Percentiles rank a stretch among this genome's conserved stretches.
phyloP scores from a whole-genome alignment of 2,888 invertebrate genomes.

The Phyllotreta cruciferae region DNA sequence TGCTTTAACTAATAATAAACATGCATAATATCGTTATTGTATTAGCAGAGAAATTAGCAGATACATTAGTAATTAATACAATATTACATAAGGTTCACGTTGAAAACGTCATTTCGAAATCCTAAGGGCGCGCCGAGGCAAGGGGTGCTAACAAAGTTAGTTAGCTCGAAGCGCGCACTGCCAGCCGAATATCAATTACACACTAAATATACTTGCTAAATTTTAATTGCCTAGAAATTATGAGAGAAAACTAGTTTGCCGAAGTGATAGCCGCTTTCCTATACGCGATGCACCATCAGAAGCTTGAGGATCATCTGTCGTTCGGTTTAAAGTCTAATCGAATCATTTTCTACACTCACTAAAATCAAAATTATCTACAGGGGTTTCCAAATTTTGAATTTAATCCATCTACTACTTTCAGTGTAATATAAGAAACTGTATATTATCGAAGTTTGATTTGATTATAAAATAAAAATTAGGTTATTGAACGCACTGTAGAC shows the following conservation, averaged over 20 bases:
- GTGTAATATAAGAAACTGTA: too few relatives aligned
- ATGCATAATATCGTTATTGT: too few relatives aligned
- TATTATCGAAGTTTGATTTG: too few relatives aligned
- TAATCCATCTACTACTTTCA: too few relatives aligned
- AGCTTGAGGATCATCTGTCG: constrained; percentile 5
- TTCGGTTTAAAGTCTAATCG: constrained; percentile 9
- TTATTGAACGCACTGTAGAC: too few relatives aligned
- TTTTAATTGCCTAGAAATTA: constrained; percentile 41
- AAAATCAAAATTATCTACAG: too few relatives aligned
- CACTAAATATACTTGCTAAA: constrained; percentile 42
- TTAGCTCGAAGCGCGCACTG: constrained; percentile 36
- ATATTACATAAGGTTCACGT: constrained; percentile 16
- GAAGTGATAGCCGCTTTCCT: constrained; percentile 12
- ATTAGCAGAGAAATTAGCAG: too few relatives aligned
- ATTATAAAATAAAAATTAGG: too few relatives aligned
- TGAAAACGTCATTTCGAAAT: constrained; percentile 20
- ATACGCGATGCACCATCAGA: not conserved
- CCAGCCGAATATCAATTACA: constrained; percentile 44
- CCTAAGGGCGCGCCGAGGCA: constrained; percentile 15
- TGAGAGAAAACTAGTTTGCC: constrained; percentile 34
- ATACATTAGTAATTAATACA: not conserved
- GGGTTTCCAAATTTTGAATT: too few relatives aligned
- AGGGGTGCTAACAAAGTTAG: constrained; percentile 28
- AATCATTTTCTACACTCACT: not conserved
- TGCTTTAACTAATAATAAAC: too few relatives aligned